Evolutionary conservation across 2,888 invertebrate genomes (phyloP), one percentile per base, ranked within the genome.

Genomic region (Morpho deidamia): DNA sequence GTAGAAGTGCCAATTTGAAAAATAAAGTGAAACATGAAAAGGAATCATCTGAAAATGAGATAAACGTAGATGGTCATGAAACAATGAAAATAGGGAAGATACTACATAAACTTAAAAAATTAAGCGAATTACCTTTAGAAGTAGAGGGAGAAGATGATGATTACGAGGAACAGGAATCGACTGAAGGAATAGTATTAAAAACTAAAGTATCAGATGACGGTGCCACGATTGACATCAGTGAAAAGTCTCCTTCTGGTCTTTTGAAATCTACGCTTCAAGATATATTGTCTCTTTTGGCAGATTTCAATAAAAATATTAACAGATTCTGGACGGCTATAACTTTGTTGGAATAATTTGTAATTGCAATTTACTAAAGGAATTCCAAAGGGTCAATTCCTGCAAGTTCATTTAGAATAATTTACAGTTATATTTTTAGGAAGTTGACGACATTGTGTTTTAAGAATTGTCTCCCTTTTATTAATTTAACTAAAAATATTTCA

Each of bases 261-360:
- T 60, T 88, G 2, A 79, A 76, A 60, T 66, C 71, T 1, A 81
- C 83, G 0, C 67, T 87, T 23, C 70, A 74, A 8, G 82, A 76
- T 42, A 61, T 83, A 34, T 59, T 81, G 7, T 66, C 67, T 11
- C 67, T 84, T 7, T 62, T 90, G 44, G 68, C 73, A 23, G 83
- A 86, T 58, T 68, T 89, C 5, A 85, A 82, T 56, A 74, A 72
- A 11, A 84, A 87, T 55, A 67, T 89, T 37, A 81, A 78, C 53
- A 79, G 66, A 50, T 67, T 83, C 62, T 83, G 85, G 78, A 73
- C 74, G 43, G 74, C 77, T 7, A 66, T 88, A 4, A 72, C 70
- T 39, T 47, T 83, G 7, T 66, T 87, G 60, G 81, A 84, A 56
- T 89, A 79, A 66, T 44, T 44, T 5, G 23, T 23, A 23, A 5